These are phyloP conservation scores for Drosophila lini DNA, from an alignment of 1,140 invertebrate genomes.

Conservation along the genomic window DNA sequence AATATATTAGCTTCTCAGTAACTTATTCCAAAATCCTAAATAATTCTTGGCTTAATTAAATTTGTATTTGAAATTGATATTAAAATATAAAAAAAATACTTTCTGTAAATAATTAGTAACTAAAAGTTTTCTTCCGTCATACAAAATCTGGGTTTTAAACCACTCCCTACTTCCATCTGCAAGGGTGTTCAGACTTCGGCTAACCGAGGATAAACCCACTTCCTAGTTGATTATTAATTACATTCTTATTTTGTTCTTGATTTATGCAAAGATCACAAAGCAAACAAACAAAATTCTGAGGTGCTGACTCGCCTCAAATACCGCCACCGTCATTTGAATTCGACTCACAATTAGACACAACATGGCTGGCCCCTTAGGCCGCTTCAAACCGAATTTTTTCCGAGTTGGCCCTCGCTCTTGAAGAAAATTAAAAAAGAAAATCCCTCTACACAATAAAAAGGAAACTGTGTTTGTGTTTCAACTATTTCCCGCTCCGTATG, in stretches of 20 bases:
- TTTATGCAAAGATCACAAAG: slow-evolving; percentile 77
- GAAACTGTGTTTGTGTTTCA: slow-evolving; percentile 65
- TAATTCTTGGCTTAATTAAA: not conserved
- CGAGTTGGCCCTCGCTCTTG: slow-evolving; percentile 59
- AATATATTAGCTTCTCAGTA: not conserved
- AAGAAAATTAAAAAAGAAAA: slow-evolving; percentile 31
- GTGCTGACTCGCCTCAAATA: slow-evolving; percentile 39
- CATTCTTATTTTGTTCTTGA: slow-evolving; percentile 39
- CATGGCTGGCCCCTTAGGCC: slow-evolving; percentile 35
- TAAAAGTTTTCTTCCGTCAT: no score
- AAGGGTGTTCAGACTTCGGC: slow-evolving; percentile 39
- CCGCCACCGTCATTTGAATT: slow-evolving; percentile 57
- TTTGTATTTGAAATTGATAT: no score
- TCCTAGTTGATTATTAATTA: slow-evolving; percentile 39
- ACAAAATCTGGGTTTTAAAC: no score
- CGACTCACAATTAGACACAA: slow-evolving; percentile 63
- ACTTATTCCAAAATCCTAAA: not conserved
- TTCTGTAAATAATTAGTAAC: no score
- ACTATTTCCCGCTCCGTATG: slow-evolving; percentile 60
- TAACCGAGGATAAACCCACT: slow-evolving; percentile 17
- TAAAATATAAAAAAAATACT: no score
- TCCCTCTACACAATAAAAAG: slow-evolving; percentile 35
- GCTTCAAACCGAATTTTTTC: slow-evolving; percentile 55
- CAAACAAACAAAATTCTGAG: slow-evolving; percentile 76
- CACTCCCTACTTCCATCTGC: slow-evolving; percentile 4